Conservation (phyloP, 64 coral and sea anemone species). For the Montipora sp. region DNA sequence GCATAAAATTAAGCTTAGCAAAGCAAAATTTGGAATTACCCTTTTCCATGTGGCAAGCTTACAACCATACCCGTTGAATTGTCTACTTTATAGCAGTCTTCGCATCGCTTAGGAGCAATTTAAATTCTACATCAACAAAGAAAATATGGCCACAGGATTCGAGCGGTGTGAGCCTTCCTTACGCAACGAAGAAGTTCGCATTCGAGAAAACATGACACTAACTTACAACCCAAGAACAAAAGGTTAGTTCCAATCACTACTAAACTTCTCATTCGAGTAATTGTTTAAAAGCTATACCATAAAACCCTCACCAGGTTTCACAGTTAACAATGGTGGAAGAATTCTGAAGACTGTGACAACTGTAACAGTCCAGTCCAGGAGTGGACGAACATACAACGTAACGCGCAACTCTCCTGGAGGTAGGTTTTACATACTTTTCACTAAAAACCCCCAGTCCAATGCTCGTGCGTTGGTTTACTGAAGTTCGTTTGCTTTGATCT, state of each 20-base stretch:
- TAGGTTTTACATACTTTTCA: neutral
- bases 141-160: neutral
- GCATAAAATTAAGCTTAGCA: neutral
- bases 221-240: neutral
- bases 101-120: neutral
- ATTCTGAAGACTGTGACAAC: neutral
- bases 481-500: too few species aligned
- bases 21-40: neutral
- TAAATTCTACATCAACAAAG: neutral
- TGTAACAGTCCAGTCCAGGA: neutral
- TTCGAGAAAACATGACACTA: too few species aligned
- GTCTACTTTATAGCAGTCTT: neutral
- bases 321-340: neutral
- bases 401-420: neutral
- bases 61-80: neutral
- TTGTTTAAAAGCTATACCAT: neutral
- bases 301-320: neutral
- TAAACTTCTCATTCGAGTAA: neutral
- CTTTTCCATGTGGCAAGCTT: neutral
- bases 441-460: too few species aligned
- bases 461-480: too few species aligned
- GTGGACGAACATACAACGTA: neutral
- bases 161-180: accelerated
- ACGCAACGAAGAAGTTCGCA: accelerated
- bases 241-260: neutral